Percentiles rank a stretch among this genome's conserved stretches.
Evolutionary conservation across 2,888 invertebrate species (phyloP).

Genomic region (Temnothorax ravouxi): DNA sequence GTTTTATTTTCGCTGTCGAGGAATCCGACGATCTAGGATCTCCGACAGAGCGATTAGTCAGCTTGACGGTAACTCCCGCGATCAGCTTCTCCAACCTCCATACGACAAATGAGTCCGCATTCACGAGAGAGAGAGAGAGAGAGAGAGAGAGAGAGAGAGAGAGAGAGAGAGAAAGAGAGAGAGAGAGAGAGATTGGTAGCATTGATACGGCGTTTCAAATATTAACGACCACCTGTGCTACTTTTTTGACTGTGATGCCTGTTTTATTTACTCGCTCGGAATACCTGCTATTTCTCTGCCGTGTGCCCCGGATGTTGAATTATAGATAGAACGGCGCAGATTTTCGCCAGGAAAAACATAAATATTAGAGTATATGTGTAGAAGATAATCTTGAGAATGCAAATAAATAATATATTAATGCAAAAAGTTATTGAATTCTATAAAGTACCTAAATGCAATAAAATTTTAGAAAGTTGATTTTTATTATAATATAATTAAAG

Average conservation of each 20-base stretch:
- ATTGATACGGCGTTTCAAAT: slow-evolving; percentile 48
- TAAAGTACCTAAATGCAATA: not conserved
- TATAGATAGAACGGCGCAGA: slow-evolving; percentile 36
- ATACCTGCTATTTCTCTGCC: not conserved
- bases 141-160: not conserved
- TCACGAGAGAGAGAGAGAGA: too few relatives aligned
- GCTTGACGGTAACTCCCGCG: slow-evolving; percentile 21
- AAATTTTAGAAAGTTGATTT: not conserved
- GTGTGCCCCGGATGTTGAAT: slow-evolving; percentile 19
- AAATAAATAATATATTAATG: not conserved
- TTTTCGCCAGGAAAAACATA: slow-evolving; percentile 13
- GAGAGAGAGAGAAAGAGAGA: not conserved
- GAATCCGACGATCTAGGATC: slow-evolving; percentile 40
- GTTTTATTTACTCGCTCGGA: slow-evolving; percentile 36
- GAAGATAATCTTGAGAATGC: not conserved
- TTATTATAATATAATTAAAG: not conserved
- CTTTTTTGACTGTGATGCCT: slow-evolving; percentile 36
- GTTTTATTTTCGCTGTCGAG: slow-evolving; percentile 57
- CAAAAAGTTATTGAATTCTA: not conserved
- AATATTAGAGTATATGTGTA: not conserved
- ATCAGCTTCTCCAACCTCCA: slow-evolving; percentile 17
- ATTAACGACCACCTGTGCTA: slow-evolving; percentile 54
- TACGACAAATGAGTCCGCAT: slow-evolving; percentile 43
- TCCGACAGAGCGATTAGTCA: slow-evolving; percentile 43
- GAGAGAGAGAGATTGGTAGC: slow-evolving; percentile 33